phyloP scores from a whole-genome alignment of 2,113 vertebrate genomes.

The Muntiacus muntjak region DNA sequence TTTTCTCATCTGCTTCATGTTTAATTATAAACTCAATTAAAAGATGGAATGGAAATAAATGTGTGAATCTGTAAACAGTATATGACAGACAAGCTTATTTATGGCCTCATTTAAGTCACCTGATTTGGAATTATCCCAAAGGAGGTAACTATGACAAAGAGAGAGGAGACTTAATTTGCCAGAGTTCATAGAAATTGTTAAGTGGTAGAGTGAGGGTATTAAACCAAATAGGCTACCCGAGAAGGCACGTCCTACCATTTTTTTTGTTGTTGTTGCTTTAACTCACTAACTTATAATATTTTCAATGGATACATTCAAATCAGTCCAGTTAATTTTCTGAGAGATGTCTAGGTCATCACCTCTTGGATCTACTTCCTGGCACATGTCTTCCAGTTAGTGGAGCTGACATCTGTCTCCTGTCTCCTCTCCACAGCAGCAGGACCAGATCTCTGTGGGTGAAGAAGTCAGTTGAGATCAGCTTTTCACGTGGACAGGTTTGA shows the following conservation, averaged over 20 bases:
- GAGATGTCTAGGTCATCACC: background rate
- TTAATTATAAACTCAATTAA: background rate
- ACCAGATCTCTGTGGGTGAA: background rate
- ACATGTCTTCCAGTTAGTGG: background rate
- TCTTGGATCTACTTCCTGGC: background rate
- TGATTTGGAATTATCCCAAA: background rate
- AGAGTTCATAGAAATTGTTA: background rate
- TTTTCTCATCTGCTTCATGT: background rate
- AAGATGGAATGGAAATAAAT: background rate
- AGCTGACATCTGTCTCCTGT: background rate
- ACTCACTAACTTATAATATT: background rate
- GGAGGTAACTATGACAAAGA: background rate
- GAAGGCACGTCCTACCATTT: background rate
- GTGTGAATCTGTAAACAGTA: background rate
- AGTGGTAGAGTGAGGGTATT: background rate
- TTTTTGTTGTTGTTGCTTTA: background rate
- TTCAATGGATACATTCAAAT: background rate
- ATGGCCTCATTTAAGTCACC: background rate
- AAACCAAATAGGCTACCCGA: background rate
- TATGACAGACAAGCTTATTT: background rate
- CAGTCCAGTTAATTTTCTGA: background rate
- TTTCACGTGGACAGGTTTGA: background rate
- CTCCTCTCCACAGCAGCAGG: background rate
- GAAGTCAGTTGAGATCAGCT: background rate
- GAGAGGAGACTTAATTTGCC: background rate